Evolutionary conservation across 1,140 invertebrate genomes (phyloP), one percentile per base, ranked within the genome.

Genomic region (Frieseomelitta varia): DNA sequence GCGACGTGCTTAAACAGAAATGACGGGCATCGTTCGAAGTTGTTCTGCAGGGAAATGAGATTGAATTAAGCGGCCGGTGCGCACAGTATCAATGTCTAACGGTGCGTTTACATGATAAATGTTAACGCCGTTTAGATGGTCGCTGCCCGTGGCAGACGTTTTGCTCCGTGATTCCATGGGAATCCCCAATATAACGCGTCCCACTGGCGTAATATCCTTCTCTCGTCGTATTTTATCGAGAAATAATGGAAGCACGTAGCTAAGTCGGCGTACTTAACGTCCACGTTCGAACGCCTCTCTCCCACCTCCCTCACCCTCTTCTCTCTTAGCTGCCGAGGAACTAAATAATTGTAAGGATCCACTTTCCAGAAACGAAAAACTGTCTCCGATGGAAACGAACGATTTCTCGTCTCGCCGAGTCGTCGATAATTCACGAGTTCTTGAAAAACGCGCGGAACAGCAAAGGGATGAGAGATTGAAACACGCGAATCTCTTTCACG

Each of bases 71-170:
- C 39, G 75, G 75, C 39, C 12, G n/a, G 67, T 21, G 39, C 34
- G 58, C n/a, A 34, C n/a, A 61, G 65, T 84, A 84, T 84, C 67
- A 79, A 84, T 84, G 76, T 19, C 76, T 71, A 79, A 84, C 75
- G 67, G 76, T 79, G 81, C 81, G 81, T 84, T 79, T 78, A 84
- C 75, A 39, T 84, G 81, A 84, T 84, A 84, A 84, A 84, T 79
- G 81, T 79, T 78, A 79, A 84, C 76, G 75, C 51, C 71, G 67
- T 79, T 71, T 79, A 63, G 76, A 79, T 61, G 67, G 76, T 15
- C 47, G 17, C 39, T 47, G 27, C 21, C 55, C 6, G 14, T n/a
- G 19, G 6, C 56, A 58, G 55, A 77, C 81, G 73, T n/a, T 68
- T 39, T 77, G 27, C 63, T 19, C 27, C 47, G 81, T 61, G 81